phyloP scores from a whole-genome alignment of 2,113 vertebrate species.

The Dromiciops gliroides region DNA sequence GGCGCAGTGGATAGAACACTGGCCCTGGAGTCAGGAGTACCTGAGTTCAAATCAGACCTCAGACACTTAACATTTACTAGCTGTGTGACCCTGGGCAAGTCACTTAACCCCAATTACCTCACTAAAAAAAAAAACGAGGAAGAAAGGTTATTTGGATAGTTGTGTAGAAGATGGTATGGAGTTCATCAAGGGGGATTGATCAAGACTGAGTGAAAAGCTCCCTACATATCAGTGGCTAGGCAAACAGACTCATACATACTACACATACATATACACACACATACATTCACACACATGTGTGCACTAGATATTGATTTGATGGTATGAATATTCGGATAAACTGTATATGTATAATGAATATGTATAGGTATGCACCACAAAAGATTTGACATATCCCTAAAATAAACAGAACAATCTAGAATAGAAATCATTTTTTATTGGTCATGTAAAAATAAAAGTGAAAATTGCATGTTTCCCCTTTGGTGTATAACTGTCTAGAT shows the following conservation, averaged over 20 bases:
- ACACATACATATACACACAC: no score
- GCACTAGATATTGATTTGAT: not conserved
- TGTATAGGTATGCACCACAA: not conserved
- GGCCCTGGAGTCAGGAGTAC: no score
- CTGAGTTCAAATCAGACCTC: no score
- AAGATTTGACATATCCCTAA: not conserved
- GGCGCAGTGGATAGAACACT: no score
- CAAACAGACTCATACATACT: not conserved
- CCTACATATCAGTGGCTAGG: not conserved
- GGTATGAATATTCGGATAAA: not conserved
- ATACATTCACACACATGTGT: no score
- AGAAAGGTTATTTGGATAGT: not conserved
- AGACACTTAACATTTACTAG: no score
- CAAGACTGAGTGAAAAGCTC: not conserved
- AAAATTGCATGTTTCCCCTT: not conserved
- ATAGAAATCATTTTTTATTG: not conserved
- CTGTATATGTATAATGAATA: not conserved
- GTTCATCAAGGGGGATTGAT: not conserved
- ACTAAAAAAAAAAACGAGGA: no score
- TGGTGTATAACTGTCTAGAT: not conserved
- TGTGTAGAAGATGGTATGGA: not conserved
- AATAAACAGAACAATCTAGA: not conserved
- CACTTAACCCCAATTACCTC: no score
- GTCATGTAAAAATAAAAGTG: not conserved
- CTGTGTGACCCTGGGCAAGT: no score